Percentiles rank a stretch among this genome's conserved stretches.
phyloP scores from a whole-genome alignment of 1,140 invertebrate genomes.

The Drosophila kikkawai region DNA sequence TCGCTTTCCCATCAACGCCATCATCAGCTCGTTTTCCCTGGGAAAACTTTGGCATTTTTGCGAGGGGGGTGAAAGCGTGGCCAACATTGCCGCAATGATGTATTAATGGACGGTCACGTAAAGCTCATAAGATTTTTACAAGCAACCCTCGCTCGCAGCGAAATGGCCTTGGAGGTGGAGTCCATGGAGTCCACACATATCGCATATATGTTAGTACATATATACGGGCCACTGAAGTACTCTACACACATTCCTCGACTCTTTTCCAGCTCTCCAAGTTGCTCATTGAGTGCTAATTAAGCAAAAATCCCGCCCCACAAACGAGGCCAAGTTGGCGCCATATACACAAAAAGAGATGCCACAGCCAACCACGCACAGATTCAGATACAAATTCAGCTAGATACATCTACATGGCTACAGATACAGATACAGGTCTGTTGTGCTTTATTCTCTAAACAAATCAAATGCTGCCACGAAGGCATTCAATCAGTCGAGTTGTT shows the following conservation, averaged over 20 bases:
- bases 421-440: slow-evolving; percentile 58
- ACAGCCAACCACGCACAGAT: slow-evolving; percentile 36
- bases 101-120: slow-evolving; percentile 81
- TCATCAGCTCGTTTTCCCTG: slow-evolving; percentile 43
- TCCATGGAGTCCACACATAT: slow-evolving; percentile 10
- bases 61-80: slow-evolving; percentile 22
- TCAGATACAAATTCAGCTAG: slow-evolving; percentile 25
- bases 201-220: background rate
- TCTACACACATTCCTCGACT: slow-evolving; percentile 38
- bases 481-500: slow-evolving; percentile 74
- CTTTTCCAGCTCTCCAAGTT: slow-evolving; percentile 58
- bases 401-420: background rate
- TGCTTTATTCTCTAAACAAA: slow-evolving; percentile 81
- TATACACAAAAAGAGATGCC: slow-evolving; percentile 49
- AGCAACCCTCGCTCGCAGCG: slow-evolving; percentile 68
- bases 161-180: slow-evolving; percentile 50
- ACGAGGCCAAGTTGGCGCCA: slow-evolving; percentile 82
- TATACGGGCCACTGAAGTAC: slow-evolving; percentile 15
- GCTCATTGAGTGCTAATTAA: slow-evolving; percentile 80
- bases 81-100: slow-evolving; percentile 68
- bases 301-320: slow-evolving; percentile 73
- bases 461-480: slow-evolving; percentile 75
- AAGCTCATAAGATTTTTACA: slow-evolving; percentile 70
- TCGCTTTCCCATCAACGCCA: slow-evolving; percentile 42
- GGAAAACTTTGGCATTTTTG: slow-evolving; percentile 11